phyloP scores from a whole-genome alignment of 2,888 invertebrate genomes.

The Athalia circularis region DNA sequence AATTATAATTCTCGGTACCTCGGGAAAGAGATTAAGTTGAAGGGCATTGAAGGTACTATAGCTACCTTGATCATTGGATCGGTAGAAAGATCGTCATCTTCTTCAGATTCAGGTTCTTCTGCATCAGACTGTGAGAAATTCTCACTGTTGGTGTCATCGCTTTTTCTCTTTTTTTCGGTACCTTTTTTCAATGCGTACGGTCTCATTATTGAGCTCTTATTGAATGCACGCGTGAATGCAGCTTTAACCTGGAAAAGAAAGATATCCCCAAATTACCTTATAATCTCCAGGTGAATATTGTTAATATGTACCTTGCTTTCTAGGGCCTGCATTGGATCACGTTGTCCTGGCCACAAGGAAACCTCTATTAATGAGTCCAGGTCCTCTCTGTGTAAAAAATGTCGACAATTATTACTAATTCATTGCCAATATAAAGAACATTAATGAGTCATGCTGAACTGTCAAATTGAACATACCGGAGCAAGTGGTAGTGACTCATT shows the following conservation, averaged over 20 bases:
- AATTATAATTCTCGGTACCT: not conserved
- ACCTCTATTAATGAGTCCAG: slow-evolving; percentile 92
- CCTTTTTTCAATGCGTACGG: slow-evolving; percentile 84
- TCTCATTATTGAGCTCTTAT: slow-evolving; percentile 86
- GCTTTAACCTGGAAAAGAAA: slow-evolving; percentile 85
- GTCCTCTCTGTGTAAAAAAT: slow-evolving; percentile 83
- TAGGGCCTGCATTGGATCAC: slow-evolving; percentile 85
- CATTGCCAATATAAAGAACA: not conserved
- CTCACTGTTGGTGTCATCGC: slow-evolving; percentile 70
- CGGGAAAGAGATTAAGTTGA: not conserved
- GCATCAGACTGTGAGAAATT: slow-evolving; percentile 73
- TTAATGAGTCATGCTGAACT: not conserved
- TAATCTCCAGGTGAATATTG: not conserved
- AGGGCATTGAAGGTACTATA: no score
- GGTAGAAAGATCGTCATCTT: slow-evolving; percentile 79
- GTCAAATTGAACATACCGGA: slow-evolving; percentile 71
- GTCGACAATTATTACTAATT: not conserved
- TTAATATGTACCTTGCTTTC: slow-evolving; percentile 80
- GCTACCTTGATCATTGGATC: slow-evolving; percentile 89
- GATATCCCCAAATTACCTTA: not conserved
- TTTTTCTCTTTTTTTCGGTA: slow-evolving; percentile 79
- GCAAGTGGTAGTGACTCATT: slow-evolving; percentile 89
- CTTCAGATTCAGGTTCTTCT: slow-evolving; percentile 72
- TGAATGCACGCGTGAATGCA: slow-evolving; percentile 94
- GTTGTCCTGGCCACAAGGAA: slow-evolving; percentile 87